Conservation (phyloP, 2,113 vertebrate species). For the Neofelis nebulosa region DNA sequence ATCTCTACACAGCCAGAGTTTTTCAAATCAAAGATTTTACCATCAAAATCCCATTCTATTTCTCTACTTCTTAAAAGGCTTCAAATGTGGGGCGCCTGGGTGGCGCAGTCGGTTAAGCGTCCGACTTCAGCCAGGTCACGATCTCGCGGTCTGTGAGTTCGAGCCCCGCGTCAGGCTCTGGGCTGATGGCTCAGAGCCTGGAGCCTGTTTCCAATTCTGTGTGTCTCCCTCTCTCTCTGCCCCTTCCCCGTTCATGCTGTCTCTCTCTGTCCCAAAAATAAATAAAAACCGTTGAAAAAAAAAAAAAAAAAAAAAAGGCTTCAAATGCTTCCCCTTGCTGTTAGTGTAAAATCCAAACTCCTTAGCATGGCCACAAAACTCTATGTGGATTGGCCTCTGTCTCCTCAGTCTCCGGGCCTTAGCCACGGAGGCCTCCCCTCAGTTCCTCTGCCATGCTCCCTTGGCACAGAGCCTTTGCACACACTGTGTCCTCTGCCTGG, state of each 20-base stretch:
- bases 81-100: no score
- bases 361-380: neutral
- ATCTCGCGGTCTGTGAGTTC: no score
- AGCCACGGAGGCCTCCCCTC: neutral
- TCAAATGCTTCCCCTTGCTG: neutral
- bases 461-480: neutral
- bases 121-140: no score
- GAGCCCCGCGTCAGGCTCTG: no score
- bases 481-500: neutral
- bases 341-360: neutral
- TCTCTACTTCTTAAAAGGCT: neutral
- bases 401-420: neutral
- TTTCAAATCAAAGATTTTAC: neutral
- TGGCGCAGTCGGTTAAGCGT: no score
- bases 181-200: no score
- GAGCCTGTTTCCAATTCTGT: no score
- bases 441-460: neutral
- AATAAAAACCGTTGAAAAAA: no score
- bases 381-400: neutral
- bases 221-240: no score
- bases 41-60: neutral
- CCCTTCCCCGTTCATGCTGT: no score
- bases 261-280: no score
- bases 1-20: neutral
- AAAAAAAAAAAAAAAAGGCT: no score